A percentile compares a stretch with the other conserved stretches of the same genome.
phyloP scores from a whole-genome alignment of 2,797 vertebrate genomes.

The Poeciliopsis presidionis region DNA sequence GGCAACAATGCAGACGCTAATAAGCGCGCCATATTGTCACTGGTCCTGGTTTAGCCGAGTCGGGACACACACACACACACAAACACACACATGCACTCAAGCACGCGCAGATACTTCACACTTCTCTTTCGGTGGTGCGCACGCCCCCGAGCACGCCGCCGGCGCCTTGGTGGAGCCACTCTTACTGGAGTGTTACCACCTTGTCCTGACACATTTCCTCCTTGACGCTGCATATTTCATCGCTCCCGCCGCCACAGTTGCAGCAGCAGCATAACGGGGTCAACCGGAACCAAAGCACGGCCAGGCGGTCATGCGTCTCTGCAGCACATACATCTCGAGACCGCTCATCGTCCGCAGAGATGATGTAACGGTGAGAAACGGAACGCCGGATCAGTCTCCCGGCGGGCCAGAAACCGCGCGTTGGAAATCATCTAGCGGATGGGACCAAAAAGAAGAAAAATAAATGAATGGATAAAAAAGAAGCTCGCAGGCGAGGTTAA shows the following conservation, averaged over 20 bases:
- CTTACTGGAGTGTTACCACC: conserved; percentile 27
- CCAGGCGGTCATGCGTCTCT: background rate
- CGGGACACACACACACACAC: conserved; percentile 1
- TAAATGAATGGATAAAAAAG: conserved; percentile 45
- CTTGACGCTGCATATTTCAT: conserved; percentile 43
- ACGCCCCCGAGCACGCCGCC: conserved; percentile 10
- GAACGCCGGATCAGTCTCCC: conserved; percentile 13
- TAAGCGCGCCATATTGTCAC: conserved; percentile 25
- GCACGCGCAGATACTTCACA: conserved; percentile 24
- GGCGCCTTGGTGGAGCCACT: conserved; percentile 20
- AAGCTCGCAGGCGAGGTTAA: conserved; percentile 70
- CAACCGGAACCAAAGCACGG: conserved; percentile 14
- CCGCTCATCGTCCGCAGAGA: conserved; percentile 20
- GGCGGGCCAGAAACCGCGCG: conserved; percentile 8
- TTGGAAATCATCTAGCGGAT: conserved; percentile 24
- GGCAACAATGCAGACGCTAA: conserved; percentile 35
- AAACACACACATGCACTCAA: background rate
- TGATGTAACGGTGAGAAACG: conserved; percentile 65
- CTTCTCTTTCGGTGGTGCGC: conserved; percentile 37
- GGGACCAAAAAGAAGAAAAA: conserved; percentile 39
- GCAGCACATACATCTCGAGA: conserved; percentile 7
- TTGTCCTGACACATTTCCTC: conserved; percentile 42
- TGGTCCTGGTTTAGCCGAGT: conserved; percentile 17
- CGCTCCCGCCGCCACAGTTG: conserved; percentile 21
- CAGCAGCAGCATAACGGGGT: conserved; percentile 16